Conservation (phyloP, 1,140 invertebrate species). For the Drosophila lacertosa region DNA sequence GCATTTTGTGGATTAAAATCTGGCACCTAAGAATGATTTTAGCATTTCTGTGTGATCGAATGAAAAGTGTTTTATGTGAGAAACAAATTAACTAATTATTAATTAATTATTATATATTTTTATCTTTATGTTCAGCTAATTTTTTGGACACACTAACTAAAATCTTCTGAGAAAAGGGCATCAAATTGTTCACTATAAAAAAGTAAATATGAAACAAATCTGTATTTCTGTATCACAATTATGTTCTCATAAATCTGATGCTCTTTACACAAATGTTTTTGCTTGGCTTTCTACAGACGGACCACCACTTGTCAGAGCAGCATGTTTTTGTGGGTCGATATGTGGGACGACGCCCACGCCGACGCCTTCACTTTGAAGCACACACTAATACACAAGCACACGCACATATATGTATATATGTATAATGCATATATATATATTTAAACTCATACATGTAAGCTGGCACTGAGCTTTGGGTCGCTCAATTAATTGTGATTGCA, state of each 20-base stretch:
- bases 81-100: no score
- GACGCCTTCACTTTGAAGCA: slow-evolving; percentile 75
- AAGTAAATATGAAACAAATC: neutral
- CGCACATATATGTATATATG: neutral
- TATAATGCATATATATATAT: neutral
- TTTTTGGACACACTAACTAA: neutral
- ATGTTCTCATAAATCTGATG: slow-evolving; percentile 57
- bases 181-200: neutral
- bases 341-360: slow-evolving; percentile 57
- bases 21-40: no score
- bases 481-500: slow-evolving; percentile 81
- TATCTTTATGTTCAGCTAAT: no score
- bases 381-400: slow-evolving; percentile 26
- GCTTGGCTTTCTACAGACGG: slow-evolving; percentile 13
- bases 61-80: no score
- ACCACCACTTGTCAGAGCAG: slow-evolving; percentile 42
- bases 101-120: no score
- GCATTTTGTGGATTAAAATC: neutral
- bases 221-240: neutral
- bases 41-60: no score
- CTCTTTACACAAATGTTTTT: slow-evolving; percentile 67
- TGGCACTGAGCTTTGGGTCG: slow-evolving; percentile 64
- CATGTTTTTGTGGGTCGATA: slow-evolving; percentile 58
- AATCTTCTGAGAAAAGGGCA: slow-evolving; percentile 7
- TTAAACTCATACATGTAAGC: slow-evolving; percentile 8